A percentile compares a stretch with the other conserved stretches of the same genome.
These are phyloP conservation scores for Astropecten irregularis DNA, from an alignment of 53 echinoderm and acorn worm species.

Conservation along the genomic window DNA sequence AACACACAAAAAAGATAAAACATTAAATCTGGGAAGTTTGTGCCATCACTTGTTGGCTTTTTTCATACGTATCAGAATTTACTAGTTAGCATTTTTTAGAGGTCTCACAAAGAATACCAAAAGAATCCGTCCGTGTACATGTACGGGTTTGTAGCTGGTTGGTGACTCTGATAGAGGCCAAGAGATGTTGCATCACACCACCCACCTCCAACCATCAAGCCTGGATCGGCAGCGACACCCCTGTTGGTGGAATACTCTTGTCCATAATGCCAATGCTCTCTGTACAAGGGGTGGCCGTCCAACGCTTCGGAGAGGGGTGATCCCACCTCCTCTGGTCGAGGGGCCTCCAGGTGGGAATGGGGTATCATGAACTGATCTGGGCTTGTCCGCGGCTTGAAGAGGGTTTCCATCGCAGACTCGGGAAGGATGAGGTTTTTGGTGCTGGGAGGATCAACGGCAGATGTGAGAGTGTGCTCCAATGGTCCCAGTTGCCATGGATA, in stretches of 20 bases:
- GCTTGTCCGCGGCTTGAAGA: constrained; percentile 25
- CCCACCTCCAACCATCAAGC: not conserved
- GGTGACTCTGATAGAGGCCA: not conserved
- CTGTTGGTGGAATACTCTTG: constrained; percentile 1
- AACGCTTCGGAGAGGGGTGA: not conserved
- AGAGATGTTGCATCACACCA: not conserved
- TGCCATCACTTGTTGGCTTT: no score
- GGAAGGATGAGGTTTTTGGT: not conserved
- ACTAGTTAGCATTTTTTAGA: no score
- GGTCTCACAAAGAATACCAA: constrained; percentile 12
- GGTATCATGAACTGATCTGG: not conserved
- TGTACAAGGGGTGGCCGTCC: not conserved
- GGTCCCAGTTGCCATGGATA: constrained; percentile 36
- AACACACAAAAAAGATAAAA: no score
- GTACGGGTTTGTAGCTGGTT: not conserved
- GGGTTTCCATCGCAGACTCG: not conserved
- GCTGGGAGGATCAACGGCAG: not conserved
- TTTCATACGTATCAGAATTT: no score
- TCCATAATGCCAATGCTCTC: not conserved
- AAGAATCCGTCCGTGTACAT: constrained; percentile 2
- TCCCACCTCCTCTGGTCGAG: constrained; percentile 9
- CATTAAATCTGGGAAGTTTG: no score
- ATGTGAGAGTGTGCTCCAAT: not conserved
- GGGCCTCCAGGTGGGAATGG: constrained; percentile 39
- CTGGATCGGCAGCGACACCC: not conserved